A percentile compares a stretch with the other conserved stretches of the same genome.
These are phyloP conservation scores for Phalloptychus januarius DNA, from an alignment of 2,797 vertebrate species.

Conservation along the genomic window DNA sequence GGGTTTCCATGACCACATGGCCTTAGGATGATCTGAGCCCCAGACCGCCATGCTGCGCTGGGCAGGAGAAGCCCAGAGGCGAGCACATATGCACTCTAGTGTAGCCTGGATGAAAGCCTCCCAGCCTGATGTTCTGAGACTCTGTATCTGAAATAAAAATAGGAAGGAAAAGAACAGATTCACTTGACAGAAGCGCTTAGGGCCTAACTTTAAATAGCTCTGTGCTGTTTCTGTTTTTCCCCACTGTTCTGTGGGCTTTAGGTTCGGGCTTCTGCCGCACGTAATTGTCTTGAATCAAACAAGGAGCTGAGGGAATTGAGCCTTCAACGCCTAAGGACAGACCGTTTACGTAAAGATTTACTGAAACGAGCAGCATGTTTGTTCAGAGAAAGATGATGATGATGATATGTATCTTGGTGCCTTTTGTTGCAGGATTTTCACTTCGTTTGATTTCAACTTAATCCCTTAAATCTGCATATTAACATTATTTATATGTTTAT, in stretches of 20 bases:
- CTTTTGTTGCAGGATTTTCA: constrained; percentile 53
- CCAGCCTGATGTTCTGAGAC: constrained; percentile 59
- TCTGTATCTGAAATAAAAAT: constrained; percentile 46
- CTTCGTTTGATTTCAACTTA: constrained; percentile 2
- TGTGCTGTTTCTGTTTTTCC: constrained; percentile 38
- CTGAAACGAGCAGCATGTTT: constrained; percentile 52
- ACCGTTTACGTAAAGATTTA: constrained; percentile 58
- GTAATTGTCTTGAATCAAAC: constrained; percentile 36
- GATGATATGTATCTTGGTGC: not conserved
- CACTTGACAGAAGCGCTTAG: constrained; percentile 69
- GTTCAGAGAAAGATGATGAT: constrained; percentile 59
- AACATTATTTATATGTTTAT: not conserved
- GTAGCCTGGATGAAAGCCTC: constrained; percentile 55
- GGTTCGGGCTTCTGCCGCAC: constrained; percentile 25
- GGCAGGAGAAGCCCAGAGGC: constrained; percentile 66
- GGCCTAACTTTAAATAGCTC: constrained; percentile 72
- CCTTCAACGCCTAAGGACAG: constrained; percentile 48
- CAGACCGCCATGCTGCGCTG: constrained; percentile 70
- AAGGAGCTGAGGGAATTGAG: constrained; percentile 32
- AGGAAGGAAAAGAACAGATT: constrained; percentile 37
- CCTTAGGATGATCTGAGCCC: constrained; percentile 66
- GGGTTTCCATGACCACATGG: constrained; percentile 76
- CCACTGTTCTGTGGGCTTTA: constrained; percentile 49
- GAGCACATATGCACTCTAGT: constrained; percentile 74
- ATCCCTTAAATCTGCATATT: not conserved